Base-by-base conservation (phyloP, 2,888 invertebrate genomes). In the Monoplex corrugatus region DNA sequence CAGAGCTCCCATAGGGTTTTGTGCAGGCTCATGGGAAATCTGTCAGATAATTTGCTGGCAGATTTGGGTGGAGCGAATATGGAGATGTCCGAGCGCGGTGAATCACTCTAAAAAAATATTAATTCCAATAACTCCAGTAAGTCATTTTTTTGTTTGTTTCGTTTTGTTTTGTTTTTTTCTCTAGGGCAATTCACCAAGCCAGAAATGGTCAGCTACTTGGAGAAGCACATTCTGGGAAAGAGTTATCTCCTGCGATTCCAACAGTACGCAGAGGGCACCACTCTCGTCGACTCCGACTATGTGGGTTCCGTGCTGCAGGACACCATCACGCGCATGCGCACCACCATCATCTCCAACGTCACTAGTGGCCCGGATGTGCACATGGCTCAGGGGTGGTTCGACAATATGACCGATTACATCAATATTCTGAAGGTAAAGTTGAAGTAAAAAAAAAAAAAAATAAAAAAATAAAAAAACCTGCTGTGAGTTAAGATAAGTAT, bases 331-430 rank as follows among this genome's bases (percentile, higher is more conserved):
- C 40, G 32, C 16, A 93, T 94, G 93, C 89, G 92, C 13, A n/a
- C 85, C 0, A 75, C 89, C 38, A 94, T 94, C 28, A n/a, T 90
- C 19, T 45, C 68, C 16, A 93, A 93, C 86, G 72, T 72, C 1
- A 13, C 44, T 0, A 32, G 87, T 1, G 19, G 40, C 13, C 83
- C 91, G 1, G 93, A 93, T 1, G 93, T 93, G 0, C 23, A 90
- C 3, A 88, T 90, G n/a, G 94, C 93, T 0, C 84, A 92, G 0
- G 63, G 91, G n/a, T 94, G 94, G 94, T 93, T 93, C 89, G 90
- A 90, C 63, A 94, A 93, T 88, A 93, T 94, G 94, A 94, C 94
- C 23, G 63, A 89, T 23, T 94, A 92, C 89, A 93, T 93, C 63
- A 91, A 94, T 85, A 92, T 93, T 23, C 63, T 93, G 35, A 92